Evolutionary conservation across 2,888 invertebrate species (phyloP).

Genomic region (Papilio gigon): DNA sequence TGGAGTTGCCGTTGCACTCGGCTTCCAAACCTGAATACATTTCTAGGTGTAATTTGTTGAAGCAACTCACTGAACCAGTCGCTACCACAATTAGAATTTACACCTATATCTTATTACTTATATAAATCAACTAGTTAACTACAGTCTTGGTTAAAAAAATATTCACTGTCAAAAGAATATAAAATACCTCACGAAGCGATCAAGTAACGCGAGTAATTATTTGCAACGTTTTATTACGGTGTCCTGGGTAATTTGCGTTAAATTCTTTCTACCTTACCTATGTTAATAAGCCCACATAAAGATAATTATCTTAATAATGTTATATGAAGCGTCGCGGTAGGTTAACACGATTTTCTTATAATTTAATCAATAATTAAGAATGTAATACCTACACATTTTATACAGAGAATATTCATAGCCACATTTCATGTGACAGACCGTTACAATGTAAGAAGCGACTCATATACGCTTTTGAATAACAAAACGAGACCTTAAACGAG

Average conservation of each 20-base stretch:
- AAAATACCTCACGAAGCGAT: not conserved
- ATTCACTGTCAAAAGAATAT: not conserved
- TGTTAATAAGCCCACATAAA: conserved; percentile 7
- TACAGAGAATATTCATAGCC: conserved; percentile 53
- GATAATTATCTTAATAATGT: conserved; percentile 18
- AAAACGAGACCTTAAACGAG: conserved; percentile 27
- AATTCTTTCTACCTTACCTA: not conserved
- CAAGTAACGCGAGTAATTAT: conserved; percentile 4
- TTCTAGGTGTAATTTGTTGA: conserved; percentile 34
- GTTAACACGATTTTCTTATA: conserved; percentile 54
- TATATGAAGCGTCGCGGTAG: conserved; percentile 58
- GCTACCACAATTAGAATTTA: conserved; percentile 19
- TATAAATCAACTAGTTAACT: not conserved
- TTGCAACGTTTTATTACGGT: conserved; percentile 23
- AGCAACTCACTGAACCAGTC: conserved; percentile 29
- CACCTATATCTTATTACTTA: not conserved
- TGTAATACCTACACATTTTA: conserved; percentile 54
- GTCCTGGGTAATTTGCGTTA: not conserved
- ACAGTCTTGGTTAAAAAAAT: not conserved
- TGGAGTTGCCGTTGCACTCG: conserved; percentile 27
- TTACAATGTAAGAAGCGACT: conserved; percentile 67
- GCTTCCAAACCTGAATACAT: conserved; percentile 28
- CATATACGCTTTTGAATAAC: conserved; percentile 48
- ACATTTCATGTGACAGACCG: conserved; percentile 57
- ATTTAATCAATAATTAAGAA: conserved; percentile 54